Base-by-base conservation (phyloP, 2,888 invertebrate species). In the Flexamia atlantica region DNA sequence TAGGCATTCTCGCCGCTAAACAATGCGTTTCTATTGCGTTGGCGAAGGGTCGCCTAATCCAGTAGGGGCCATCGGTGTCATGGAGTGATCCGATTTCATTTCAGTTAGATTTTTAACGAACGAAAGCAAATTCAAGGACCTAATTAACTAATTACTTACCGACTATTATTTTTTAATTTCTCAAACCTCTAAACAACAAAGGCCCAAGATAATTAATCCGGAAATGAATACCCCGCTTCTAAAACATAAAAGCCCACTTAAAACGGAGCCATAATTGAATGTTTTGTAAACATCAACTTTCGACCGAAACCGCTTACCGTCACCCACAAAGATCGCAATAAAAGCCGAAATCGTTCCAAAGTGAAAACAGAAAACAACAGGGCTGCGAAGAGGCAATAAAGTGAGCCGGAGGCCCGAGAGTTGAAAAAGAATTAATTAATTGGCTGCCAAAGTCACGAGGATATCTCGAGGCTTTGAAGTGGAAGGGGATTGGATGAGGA, bases 401-500 rank as follows among this genome's bases (percentile, higher is more conserved):
- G n/a, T n/a, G n/a, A 40, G 23, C 36, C 3, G 36, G 17, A 25
- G 23, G 28, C 42, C 50, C 12, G 28, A 76, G 76, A 28, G 36
- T 25, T 14, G 25, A 50, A 50, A 68, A 72, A 76, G 76, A 76
- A 76, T 76, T 76, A 76, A 76, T 76, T 76, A 76, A 76, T 76
- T 46, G 76, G 76, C 76, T 42, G 42, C 76, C 70, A 70, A 70
- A 70, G 70, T 40, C 40, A 20, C 70, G 40, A 36, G 70, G 20
- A 70, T 70, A 40, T 76, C 40, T 76, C 17, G 72, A 72, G 40
- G 72, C 72, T 72, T 68, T 72, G 72, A 40, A 72, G 72, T 23
- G 72, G 72, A 72, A 40, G 40, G 72, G 40, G 72, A 12, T 28
- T 36, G 25, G 72, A 68, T 68, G 68, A 72, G 72, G 72, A 40